These are phyloP conservation scores for Cherax quadricarinatus DNA, from an alignment of 1,140 invertebrate species.

Conservation along the genomic window DNA sequence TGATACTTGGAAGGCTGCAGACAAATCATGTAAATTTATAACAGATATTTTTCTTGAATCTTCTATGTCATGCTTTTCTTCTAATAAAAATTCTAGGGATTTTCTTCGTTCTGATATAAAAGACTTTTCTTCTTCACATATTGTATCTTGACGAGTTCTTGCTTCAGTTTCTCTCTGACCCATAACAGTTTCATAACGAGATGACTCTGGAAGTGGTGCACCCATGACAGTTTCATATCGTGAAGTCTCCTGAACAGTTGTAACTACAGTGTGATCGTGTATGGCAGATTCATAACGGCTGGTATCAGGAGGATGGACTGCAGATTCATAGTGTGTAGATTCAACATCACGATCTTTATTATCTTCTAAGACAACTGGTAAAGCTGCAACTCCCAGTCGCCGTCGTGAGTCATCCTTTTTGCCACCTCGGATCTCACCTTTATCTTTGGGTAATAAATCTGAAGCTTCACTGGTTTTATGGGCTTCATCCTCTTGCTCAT, in stretches of 20 bases:
- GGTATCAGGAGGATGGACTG: slow-evolving; percentile 61
- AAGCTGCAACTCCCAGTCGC: slow-evolving; percentile 56
- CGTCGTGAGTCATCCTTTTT: slow-evolving; percentile 65
- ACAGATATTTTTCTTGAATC: slow-evolving; percentile 74
- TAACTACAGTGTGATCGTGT: slow-evolving; percentile 61
- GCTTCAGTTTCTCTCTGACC: slow-evolving; percentile 50
- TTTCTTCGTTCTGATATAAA: slow-evolving; percentile 67
- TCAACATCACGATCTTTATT: slow-evolving; percentile 69
- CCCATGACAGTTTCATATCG: slow-evolving; percentile 70
- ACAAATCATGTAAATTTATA: slow-evolving; percentile 74
- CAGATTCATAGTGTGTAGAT: slow-evolving; percentile 70
- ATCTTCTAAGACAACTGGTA: slow-evolving; percentile 71
- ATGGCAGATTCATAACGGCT: slow-evolving; percentile 72
- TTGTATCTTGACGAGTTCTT: slow-evolving; percentile 59
- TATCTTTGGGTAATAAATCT: slow-evolving; percentile 50
- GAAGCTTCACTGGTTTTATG: slow-evolving; percentile 72
- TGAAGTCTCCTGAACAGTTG: slow-evolving; percentile 55
- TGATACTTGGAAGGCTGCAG: slow-evolving; percentile 73
- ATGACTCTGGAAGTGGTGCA: slow-evolving; percentile 60
- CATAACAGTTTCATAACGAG: slow-evolving; percentile 62
- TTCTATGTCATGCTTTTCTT: slow-evolving; percentile 72
- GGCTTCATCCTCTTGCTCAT: slow-evolving; percentile 69
- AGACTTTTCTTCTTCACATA: slow-evolving; percentile 68
- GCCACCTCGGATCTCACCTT: slow-evolving; percentile 20
- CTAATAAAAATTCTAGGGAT: slow-evolving; percentile 70